Base-by-base conservation (phyloP, 2,888 invertebrate genomes). In the Cyrtodaria siliqua region DNA sequence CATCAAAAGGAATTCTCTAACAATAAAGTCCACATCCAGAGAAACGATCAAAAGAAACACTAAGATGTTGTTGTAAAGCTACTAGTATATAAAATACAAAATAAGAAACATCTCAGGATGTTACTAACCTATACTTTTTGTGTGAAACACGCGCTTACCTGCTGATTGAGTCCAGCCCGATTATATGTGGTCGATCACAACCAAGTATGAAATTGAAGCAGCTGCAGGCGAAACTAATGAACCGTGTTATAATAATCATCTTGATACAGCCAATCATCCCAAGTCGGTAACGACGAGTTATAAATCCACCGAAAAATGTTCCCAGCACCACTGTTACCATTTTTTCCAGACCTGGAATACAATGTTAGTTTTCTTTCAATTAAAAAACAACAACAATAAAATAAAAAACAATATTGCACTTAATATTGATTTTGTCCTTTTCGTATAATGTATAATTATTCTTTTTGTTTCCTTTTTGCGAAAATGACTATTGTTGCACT, bases 301-400 rank as follows among this genome's bases (percentile, higher is more conserved):
- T 20, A 9, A 78, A 59, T 1, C 85, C 85, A 20, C 85, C 85
- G 1, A 75, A 3, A 59, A 82, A 77, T n/a, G 84, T 84, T 0
- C 85, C 85, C 2, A 76, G n/a, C 8, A 64, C 57, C 2, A 74
- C 79, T 8, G 82, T 78, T 0, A 75, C 64, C 9, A 85, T 55
- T 55, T 81, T 81, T 24, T 85, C 78, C 2, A 67, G 44, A 47
- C 85, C 85, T 85, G 38, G 1, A 63, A n/a, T n/a, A n/a, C n/a
- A n/a, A n/a, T n/a, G n/a, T n/a, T n/a, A n/a, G n/a, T n/a, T n/a
- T n/a, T n/a, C n/a, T n/a, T n/a, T n/a, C 16, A n/a, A n/a, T n/a
- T n/a, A n/a, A 20, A 23, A 1, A 67, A 56, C 4, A 44, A 44
- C 4, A 6, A 38, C 40, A 38, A 16, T 8, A 38, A 16, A 16